Conservation (phyloP, 2,797 vertebrate genomes). For the Manis pentadactyla region DNA sequence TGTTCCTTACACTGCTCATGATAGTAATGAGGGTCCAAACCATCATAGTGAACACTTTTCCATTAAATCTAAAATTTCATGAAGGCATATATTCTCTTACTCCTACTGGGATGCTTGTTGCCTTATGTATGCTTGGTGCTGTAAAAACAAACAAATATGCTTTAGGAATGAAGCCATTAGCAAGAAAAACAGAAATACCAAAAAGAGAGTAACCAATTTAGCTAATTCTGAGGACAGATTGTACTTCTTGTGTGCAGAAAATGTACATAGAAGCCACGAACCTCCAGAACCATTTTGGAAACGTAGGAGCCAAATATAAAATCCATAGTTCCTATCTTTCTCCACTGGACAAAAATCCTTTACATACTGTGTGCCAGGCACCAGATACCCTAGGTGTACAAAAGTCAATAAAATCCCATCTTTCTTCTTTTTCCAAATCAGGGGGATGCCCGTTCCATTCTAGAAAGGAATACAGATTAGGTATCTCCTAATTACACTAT, state of each 20-base stretch:
- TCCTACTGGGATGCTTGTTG: neutral
- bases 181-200: neutral
- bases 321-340: neutral
- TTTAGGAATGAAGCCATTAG: neutral
- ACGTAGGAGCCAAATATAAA: neutral
- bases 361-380: neutral
- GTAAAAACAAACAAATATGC: neutral
- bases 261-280: neutral
- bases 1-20: neutral
- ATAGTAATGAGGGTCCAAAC: neutral
- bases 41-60: neutral
- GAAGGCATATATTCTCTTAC: neutral
- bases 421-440: neutral
- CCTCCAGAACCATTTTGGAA: neutral
- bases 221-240: neutral
- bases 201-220: neutral
- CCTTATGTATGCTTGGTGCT: neutral
- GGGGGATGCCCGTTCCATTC: neutral
- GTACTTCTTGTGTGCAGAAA: neutral
- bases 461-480: neutral
- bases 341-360: neutral
- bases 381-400: neutral
- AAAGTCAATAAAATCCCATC: neutral
- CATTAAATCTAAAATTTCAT: neutral
- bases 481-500: neutral